Percentiles rank a stretch among this genome's conserved stretches.
Conservation (phyloP, 2,113 vertebrate species). For the Pandion haliaetus region DNA sequence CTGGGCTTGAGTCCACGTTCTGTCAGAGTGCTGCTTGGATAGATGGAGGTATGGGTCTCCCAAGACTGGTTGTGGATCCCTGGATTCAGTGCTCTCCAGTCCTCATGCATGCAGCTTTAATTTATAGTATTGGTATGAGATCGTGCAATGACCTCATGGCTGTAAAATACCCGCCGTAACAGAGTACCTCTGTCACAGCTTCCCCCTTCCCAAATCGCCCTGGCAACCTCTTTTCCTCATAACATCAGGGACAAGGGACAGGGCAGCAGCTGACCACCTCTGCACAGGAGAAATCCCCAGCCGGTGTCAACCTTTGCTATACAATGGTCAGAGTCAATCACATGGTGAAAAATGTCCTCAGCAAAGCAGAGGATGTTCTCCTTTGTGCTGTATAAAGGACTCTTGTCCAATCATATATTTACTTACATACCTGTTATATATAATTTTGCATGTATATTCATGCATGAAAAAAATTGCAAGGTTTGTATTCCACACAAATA, state of each 20-base stretch:
- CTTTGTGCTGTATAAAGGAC: not conserved
- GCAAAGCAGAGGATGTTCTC: not conserved
- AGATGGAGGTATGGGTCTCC: not conserved
- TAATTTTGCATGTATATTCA: not conserved
- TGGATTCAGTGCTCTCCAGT: not conserved
- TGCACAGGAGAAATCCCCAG: not conserved
- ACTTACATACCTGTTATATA: not conserved
- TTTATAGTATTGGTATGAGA: not conserved
- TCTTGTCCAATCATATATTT: not conserved
- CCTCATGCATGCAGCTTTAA: not conserved
- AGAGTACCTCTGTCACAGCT: not conserved
- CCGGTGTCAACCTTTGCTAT: not conserved
- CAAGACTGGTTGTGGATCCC: not conserved
- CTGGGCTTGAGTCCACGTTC: slow-evolving; percentile 16
- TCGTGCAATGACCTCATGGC: not conserved
- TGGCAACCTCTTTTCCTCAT: not conserved
- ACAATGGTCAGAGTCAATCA: not conserved
- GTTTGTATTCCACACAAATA: not conserved
- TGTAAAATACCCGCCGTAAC: not conserved
- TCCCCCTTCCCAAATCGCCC: not conserved
- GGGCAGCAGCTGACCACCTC: not conserved
- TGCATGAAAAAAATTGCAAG: not conserved
- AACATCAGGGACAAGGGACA: not conserved
- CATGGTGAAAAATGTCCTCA: not conserved
- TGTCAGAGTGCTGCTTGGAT: not conserved